phyloP scores from a whole-genome alignment of 2,797 vertebrate genomes.

The Cryptoprocta ferox region DNA sequence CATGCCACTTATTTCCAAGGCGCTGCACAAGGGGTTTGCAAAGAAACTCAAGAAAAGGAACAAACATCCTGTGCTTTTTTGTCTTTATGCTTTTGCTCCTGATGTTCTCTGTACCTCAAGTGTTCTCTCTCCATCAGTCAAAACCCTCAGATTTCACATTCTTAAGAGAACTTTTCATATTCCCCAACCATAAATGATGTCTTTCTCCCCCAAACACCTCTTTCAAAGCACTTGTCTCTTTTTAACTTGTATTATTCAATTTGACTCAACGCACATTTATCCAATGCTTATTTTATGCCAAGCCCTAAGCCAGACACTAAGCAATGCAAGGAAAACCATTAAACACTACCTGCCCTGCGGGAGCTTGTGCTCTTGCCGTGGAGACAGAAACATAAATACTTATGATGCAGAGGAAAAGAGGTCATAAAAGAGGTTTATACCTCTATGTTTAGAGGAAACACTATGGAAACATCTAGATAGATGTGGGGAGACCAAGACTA shows the following conservation, averaged over 20 bases:
- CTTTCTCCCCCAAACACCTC: slow-evolving; percentile 39
- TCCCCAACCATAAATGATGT: not conserved
- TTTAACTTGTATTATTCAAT: slow-evolving; percentile 43
- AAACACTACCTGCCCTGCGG: not conserved
- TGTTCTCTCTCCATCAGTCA: not conserved
- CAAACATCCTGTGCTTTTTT: not conserved
- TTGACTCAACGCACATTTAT: slow-evolving; percentile 40
- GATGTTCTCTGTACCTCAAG: fast-evolving
- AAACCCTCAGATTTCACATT: not conserved
- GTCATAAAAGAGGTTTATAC: not conserved
- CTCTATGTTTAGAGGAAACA: not conserved
- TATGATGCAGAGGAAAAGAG: not conserved
- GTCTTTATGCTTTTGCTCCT: not conserved
- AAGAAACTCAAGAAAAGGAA: not conserved
- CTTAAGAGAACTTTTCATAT: not conserved
- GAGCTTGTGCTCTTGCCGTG: not conserved
- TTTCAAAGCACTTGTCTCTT: slow-evolving; percentile 44
- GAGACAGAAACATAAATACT: slow-evolving; percentile 11
- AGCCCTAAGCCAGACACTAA: slow-evolving; percentile 28
- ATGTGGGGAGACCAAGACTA: not conserved
- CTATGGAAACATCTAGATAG: not conserved
- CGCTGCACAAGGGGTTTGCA: not conserved
- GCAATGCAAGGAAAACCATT: not conserved
- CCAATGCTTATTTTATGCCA: not conserved
- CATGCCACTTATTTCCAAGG: not conserved